phyloP scores from a whole-genome alignment of 2,888 invertebrate genomes.

The Exephanes ischioxanthus region DNA sequence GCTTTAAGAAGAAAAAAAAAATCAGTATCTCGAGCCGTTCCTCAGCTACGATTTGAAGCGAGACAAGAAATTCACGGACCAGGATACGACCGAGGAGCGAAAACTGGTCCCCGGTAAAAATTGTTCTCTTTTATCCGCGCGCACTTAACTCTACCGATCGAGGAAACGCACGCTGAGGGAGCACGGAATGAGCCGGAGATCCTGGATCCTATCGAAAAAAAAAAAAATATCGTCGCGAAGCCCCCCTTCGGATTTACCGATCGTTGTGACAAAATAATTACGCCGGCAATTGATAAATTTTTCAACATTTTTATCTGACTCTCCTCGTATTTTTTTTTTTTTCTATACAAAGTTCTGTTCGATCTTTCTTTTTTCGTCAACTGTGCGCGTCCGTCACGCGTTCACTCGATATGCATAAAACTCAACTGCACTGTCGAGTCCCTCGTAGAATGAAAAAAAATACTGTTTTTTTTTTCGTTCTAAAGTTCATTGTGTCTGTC shows the following conservation, averaged over 20 bases:
- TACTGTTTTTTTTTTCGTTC: constrained; percentile 16
- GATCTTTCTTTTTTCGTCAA: neutral
- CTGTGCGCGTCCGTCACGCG: constrained; percentile 14
- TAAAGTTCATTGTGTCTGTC: constrained; percentile 19
- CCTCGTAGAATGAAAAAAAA: constrained; percentile 2
- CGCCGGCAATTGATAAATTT: neutral
- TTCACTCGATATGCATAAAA: neutral
- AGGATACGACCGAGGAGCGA: constrained; percentile 7
- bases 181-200: neutral
- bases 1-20: constrained; percentile 6
- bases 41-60: constrained; percentile 9
- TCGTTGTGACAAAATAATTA: constrained; percentile 25
- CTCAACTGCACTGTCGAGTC: constrained; percentile 3
- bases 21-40: neutral
- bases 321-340: neutral
- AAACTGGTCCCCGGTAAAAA: constrained; percentile 3
- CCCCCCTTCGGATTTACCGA: neutral
- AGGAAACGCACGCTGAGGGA: neutral
- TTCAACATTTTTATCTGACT: constrained; percentile 5
- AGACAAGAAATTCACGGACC: constrained; percentile 11
- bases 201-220: neutral
- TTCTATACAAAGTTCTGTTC: neutral
- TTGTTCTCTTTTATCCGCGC: neutral
- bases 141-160: neutral
- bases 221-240: neutral